Base-by-base conservation (phyloP, 1,140 invertebrate species). In the Drosophila pachea region DNA sequence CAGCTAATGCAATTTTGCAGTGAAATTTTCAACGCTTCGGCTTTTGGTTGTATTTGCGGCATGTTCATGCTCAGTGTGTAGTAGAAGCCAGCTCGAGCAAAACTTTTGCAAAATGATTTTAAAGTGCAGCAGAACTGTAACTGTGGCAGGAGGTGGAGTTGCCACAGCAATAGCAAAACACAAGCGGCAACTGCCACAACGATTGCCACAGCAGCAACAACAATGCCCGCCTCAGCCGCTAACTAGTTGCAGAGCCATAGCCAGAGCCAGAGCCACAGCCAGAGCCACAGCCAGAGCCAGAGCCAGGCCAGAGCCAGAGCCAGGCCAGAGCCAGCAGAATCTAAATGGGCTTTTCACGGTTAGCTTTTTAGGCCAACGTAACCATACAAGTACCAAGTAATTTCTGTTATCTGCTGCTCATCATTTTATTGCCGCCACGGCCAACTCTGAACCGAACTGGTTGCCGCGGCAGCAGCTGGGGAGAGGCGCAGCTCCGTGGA, bases 401-500 rank as follows among this genome's bases (percentile, higher is more conserved):
- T 79, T 83, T 84, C 65, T 78, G 79, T 84, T 83, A 83, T 83
- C 78, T 83, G 68, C 66, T 75, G 73, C 73, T 78, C 83, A 83
- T 83, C 78, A 83, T 84, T 83, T 83, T 79, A 81, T 84, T 79
- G 81, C 78, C 64, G 77, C 62, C 73, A 62, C 64, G 60, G 42
- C 63, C 70, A 82, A 75, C 67, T 74, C 74, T 67, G 61, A 66
- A 71, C 63, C 61, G n/a, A n/a, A n/a, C n/a, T n/a, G n/a, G n/a
- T n/a, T n/a, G n/a, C n/a, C n/a, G n/a, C n/a, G n/a, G n/a, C n/a
- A n/a, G n/a, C n/a, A n/a, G 40, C 50, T 53, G 42, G 47, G 45
- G 9, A 12, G n/a, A 11, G 12, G 40, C 12, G 22, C 22, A 22
- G 22, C 12, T 12, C 12, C 14, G 12, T 14, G 36, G 22, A 47